These are phyloP conservation scores for Rhinophrynus dorsalis DNA, from an alignment of 2,797 vertebrate species.

Conservation along the genomic window DNA sequence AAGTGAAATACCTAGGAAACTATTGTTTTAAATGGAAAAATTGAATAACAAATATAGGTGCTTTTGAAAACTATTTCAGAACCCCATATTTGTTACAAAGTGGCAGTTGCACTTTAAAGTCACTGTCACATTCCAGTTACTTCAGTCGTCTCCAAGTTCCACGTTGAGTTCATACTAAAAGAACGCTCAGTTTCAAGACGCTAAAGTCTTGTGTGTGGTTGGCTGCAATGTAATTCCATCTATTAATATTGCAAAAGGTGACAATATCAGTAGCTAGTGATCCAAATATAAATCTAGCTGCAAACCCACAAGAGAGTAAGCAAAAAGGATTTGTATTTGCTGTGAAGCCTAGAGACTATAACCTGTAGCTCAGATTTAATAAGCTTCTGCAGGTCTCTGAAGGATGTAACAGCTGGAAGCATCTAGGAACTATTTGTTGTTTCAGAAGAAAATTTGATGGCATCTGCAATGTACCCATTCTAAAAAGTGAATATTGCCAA, in stretches of 20 bases:
- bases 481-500: neutral
- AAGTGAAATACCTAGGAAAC: too few species aligned
- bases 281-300: constrained; percentile 53
- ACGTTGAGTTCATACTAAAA: constrained; percentile 17
- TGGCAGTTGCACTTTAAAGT: too few species aligned
- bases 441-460: constrained; percentile 7
- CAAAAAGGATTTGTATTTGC: neutral
- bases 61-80: too few species aligned
- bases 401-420: neutral
- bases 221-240: neutral
- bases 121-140: neutral
- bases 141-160: constrained; percentile 22
- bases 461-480: neutral
- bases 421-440: neutral
- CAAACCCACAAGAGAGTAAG: constrained; percentile 41
- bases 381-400: constrained; percentile 36
- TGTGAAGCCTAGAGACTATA: constrained; percentile 29
- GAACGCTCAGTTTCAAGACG: constrained; percentile 11
- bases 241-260: constrained; percentile 5
- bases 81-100: too few species aligned
- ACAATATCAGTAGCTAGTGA: neutral
- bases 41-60: too few species aligned
- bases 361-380: constrained; percentile 28
- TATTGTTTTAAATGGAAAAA: too few species aligned
- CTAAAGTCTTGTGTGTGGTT: neutral